phyloP scores from a whole-genome alignment of 1,140 invertebrate genomes.

The Choristoneura fumiferana region DNA sequence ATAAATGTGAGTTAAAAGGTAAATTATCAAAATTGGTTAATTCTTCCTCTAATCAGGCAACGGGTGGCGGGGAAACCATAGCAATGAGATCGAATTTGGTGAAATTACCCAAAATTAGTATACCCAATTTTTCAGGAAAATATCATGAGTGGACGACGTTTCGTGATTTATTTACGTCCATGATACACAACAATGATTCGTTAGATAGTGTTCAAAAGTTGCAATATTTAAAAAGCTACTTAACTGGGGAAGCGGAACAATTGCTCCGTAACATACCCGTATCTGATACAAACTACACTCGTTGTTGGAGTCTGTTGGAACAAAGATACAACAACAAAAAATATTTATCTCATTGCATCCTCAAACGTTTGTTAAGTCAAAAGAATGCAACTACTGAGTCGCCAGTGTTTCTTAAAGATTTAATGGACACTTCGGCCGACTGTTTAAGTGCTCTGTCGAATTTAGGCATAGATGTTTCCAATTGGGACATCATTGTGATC shows the following conservation, averaged over 20 bases:
- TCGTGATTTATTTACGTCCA: background rate
- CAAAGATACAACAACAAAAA: background rate
- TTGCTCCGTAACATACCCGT: background rate
- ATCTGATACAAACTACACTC: background rate
- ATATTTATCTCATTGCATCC: no score
- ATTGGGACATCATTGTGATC: conserved; percentile 30
- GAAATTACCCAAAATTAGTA: conserved; percentile 3
- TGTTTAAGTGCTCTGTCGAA: no score
- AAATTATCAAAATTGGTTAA: background rate
- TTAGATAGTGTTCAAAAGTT: no score
- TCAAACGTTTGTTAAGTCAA: conserved; percentile 21
- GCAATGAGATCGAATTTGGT: background rate
- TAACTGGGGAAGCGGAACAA: conserved; percentile 5
- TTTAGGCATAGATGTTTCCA: conserved; percentile 21
- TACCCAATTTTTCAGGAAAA: background rate
- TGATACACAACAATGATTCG: no score
- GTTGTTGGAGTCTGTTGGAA: background rate
- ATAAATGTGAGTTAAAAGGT: background rate
- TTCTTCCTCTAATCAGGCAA: no score
- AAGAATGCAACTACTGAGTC: conserved; percentile 3
- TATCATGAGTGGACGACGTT: background rate
- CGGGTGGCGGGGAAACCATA: no score
- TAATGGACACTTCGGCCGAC: conserved; percentile 27
- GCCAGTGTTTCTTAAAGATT: conserved; percentile 14
- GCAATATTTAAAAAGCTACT: no score